phyloP scores from a whole-genome alignment of 37 sponge, comb jelly and placozoan genomes.

The Eunapius fragilis region DNA sequence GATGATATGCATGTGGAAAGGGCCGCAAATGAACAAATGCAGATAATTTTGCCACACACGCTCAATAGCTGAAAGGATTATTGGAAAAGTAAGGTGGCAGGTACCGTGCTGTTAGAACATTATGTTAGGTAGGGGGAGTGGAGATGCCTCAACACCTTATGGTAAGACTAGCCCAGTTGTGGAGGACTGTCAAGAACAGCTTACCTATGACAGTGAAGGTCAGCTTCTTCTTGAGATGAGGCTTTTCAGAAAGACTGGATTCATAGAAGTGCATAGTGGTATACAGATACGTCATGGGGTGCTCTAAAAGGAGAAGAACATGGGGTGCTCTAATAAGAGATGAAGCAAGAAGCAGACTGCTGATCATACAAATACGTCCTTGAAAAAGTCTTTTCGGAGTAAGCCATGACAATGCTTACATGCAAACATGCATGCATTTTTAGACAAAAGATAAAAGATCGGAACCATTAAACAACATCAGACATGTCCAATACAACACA shows the following conservation, averaged over 20 bases:
- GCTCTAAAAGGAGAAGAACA: conserved; percentile 9
- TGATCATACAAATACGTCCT: not conserved
- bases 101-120: too few relatives aligned
- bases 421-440: too few relatives aligned
- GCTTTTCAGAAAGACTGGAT: conserved; percentile 36
- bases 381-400: too few relatives aligned
- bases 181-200: not conserved
- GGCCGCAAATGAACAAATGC: too few relatives aligned
- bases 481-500: not conserved
- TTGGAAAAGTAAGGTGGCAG: not conserved
- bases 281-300: conserved; percentile 77
- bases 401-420: too few relatives aligned
- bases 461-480: too few relatives aligned
- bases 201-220: conserved; percentile 67
- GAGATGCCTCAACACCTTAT: too few relatives aligned
- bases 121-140: conserved; percentile 2
- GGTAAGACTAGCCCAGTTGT: too few relatives aligned
- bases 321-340: not conserved
- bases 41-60: too few relatives aligned
- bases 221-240: conserved; percentile 59
- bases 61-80: too few relatives aligned
- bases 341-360: not conserved
- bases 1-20: too few relatives aligned
- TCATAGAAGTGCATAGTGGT: conserved; percentile 85
- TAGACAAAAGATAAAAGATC: too few relatives aligned